Evolutionary conservation across 2,888 invertebrate genomes (phyloP).

Genomic region (Mythimna impura): DNA sequence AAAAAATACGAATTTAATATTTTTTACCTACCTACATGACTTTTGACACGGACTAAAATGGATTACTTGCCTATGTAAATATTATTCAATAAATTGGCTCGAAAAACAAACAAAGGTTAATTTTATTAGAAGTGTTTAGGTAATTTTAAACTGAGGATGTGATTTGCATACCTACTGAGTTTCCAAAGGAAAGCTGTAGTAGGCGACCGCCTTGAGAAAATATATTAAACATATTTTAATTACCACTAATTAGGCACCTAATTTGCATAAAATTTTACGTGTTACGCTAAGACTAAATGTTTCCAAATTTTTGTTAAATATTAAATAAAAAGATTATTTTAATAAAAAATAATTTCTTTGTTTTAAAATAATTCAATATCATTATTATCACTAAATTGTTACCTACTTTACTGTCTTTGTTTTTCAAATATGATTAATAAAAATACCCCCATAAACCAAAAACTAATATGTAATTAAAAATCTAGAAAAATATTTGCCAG

Average conservation of each 20-base stretch:
- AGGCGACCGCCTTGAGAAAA: neutral
- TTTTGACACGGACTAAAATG: conserved; percentile 11
- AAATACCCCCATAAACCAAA: accelerated
- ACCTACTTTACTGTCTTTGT: neutral
- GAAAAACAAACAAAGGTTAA: conserved; percentile 30
- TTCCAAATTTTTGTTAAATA: neutral
- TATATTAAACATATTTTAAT: neutral
- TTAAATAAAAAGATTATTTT: too few species aligned
- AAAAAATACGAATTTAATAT: conserved; percentile 17
- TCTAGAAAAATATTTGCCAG: conserved; percentile 1
- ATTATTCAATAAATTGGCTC: conserved; percentile 18
- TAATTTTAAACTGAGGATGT: conserved; percentile 3
- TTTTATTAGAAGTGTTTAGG: conserved; percentile 21
- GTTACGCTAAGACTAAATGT: neutral
- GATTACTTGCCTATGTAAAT: conserved; percentile 7
- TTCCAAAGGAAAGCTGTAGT: conserved; percentile 2
- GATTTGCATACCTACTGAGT: neutral
- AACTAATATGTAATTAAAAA: conserved; percentile 3
- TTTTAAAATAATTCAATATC: neutral
- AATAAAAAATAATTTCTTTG: neutral
- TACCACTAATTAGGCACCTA: neutral
- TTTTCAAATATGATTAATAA: neutral
- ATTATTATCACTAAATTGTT: neutral
- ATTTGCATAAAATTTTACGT: neutral
- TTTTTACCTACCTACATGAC: neutral